phyloP scores from a whole-genome alignment of 1,140 invertebrate species.

The Drosophila novamexicana region DNA sequence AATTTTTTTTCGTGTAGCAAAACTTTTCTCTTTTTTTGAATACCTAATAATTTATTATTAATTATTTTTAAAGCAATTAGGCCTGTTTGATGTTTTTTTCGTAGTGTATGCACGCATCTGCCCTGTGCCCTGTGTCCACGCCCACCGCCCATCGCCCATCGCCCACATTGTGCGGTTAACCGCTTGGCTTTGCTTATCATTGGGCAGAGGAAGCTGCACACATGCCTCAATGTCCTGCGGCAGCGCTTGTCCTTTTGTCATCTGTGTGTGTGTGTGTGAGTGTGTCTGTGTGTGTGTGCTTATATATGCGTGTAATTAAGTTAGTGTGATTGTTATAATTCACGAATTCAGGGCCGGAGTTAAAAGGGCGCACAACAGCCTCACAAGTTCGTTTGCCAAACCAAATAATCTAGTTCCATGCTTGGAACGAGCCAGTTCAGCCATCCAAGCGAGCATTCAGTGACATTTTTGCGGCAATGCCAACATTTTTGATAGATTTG shows the following conservation, averaged over 20 bases:
- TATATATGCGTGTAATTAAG: constrained; percentile 73
- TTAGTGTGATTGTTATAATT: constrained; percentile 64
- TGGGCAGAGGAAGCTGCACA: constrained; percentile 35
- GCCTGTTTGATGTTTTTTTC: too few species aligned
- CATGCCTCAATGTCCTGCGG: constrained; percentile 67
- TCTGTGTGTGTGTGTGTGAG: constrained; percentile 5
- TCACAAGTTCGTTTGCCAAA: neutral
- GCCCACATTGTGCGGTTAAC: constrained; percentile 54
- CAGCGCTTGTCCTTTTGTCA: constrained; percentile 23
- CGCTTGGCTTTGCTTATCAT: constrained; percentile 63
- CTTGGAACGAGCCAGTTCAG: neutral
- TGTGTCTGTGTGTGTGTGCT: constrained; percentile 48
- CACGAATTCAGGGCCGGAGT: neutral
- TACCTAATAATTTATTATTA: too few species aligned
- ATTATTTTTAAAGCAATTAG: too few species aligned
- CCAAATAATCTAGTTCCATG: neutral
- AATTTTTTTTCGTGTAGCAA: too few species aligned
- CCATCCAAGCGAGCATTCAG: neutral
- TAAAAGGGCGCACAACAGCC: neutral
- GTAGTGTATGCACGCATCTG: neutral
- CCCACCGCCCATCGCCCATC: neutral
- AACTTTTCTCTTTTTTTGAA: too few species aligned
- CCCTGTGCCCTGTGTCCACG: neutral
- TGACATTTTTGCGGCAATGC: constrained; percentile 20
- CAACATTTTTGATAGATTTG: constrained; percentile 51